Evolutionary conservation across 2,797 vertebrate species (phyloP).

Genomic region (Chelon labrosus): DNA sequence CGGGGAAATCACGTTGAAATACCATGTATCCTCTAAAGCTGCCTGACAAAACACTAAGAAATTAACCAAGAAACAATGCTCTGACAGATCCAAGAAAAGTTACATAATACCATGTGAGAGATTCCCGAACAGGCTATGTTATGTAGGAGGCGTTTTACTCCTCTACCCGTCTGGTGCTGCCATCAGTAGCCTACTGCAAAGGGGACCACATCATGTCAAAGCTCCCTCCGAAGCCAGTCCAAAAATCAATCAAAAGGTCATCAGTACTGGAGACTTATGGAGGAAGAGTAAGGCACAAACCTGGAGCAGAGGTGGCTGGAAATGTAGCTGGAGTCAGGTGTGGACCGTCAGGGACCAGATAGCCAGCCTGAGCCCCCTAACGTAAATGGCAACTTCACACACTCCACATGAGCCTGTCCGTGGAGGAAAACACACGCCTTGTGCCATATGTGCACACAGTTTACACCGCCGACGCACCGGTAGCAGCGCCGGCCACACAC

Average conservation of each 20-base stretch:
- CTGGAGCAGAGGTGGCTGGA: neutral
- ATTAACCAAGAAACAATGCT: constrained; percentile 24
- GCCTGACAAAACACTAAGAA: neutral
- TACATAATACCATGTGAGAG: constrained; percentile 49
- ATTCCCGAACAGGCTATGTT: constrained; percentile 23
- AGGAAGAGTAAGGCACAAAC: neutral
- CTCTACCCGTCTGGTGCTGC: constrained; percentile 18
- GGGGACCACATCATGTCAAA: constrained; percentile 54
- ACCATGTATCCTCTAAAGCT: constrained; percentile 11
- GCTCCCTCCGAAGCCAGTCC: constrained; percentile 8
- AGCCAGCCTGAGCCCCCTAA: constrained; percentile 22
- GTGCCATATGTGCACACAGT: constrained; percentile 47
- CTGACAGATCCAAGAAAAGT: constrained; percentile 46
- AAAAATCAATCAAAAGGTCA: constrained; percentile 25
- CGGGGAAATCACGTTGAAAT: constrained; percentile 30
- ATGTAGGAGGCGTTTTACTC: constrained; percentile 11
- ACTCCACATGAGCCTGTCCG: constrained; percentile 23
- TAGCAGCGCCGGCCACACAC: constrained; percentile 55
- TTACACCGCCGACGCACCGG: constrained; percentile 50
- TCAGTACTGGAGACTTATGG: neutral
- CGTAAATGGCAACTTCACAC: constrained; percentile 73
- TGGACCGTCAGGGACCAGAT: constrained; percentile 17
- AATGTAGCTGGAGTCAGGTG: constrained; percentile 18
- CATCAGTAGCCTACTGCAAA: constrained; percentile 22
- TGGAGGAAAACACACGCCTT: constrained; percentile 33